Base-by-base conservation (phyloP, 2,888 invertebrate species). In the Eupithecia inturbata region DNA sequence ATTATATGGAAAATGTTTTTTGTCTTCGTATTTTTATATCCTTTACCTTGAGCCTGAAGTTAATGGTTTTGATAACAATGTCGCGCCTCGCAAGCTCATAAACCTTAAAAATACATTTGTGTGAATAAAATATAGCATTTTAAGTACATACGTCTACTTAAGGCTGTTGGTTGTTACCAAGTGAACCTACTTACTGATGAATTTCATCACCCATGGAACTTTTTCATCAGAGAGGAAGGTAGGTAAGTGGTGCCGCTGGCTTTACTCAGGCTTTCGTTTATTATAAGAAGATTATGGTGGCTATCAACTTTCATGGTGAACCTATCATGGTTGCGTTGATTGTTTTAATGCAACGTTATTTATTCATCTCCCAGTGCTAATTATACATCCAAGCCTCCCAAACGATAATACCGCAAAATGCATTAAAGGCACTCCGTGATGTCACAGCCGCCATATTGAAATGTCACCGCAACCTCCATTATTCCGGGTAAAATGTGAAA, bases 391-490 rank as follows among this genome's bases (percentile, higher is more conserved):
- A 28, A 28, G 64, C 64, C 22, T 67, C 68, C 57, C 75, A 68
- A 73, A 72, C 63, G 67, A 60, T 62, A 76, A 74, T 9, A 78
- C 82, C 80, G 66, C 81, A 81, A 79, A 80, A 80, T 64, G 74
- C 78, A 82, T 82, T 78, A 77, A 78, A 76, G 68, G 74, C 73
- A 64, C 63, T 73, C 72, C 57, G 75, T 79, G 79, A 77, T 79
- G 81, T 81, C 76, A 80, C 67, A 72, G 60, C 73, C 71, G 66
- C 72, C 77, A 79, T 77, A 76, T 78, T 73, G 75, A 74, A 72
- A 45, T 49, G 70, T 64, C 63, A 75, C 79, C 79, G 68, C 83
- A 81, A 66, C 68, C 16, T 53, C 72, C 78, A 80, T 80, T 74
- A 77, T 22, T 36, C 75, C 67, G 4, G 67, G 36, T 69, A n/a